Evolutionary conservation across 2,113 vertebrate species (phyloP), one percentile per base, ranked within the genome.

Genomic region (Hemiscyllium ocellatum): DNA sequence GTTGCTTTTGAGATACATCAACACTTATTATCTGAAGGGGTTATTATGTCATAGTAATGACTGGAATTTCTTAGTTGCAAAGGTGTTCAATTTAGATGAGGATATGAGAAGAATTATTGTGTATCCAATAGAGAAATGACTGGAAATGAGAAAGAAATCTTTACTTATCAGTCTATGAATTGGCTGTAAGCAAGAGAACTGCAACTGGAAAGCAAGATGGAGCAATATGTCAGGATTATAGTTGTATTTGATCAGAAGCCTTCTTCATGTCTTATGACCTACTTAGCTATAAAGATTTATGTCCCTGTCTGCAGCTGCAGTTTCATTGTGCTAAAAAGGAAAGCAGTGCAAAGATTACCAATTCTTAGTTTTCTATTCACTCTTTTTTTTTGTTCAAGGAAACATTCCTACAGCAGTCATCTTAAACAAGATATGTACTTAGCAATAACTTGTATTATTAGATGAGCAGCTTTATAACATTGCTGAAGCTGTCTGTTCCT

Each of bases 241-340:
- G 96, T n/a, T 70, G 42, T 91, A 96, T 96, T 96, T 96, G 96
- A 96, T 91, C 96, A 96, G 76, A 97, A 96, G 66, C 90, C 96
- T 96, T 96, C 94, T 96, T 97, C 96, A 91, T 24, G 96, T 96
- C 86, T 96, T 96, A 90, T 97, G 96, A 97, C 96, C 95, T 97
- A 96, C 89, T 97, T 97, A 96, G 86, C 80, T 96, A 69, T 95
- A 83, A 96, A 97, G 96, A 97, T 96, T 97, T 97, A 95, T 97
- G 95, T 96, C 96, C 89, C 95, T 96, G 95, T 96, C 96, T 96
- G 78, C 78, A 96, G 56, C 96, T 96, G 96, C 94, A 96, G 94
- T 97, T 96, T 96, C 95, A 95, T 96, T 94, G 96, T 96, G 66
- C 95, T 97, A 96, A 96, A 72, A 96, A 96, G 96, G 95, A 89